Evolutionary conservation across 2,113 vertebrate genomes (phyloP), one percentile per base, ranked within the genome.

Genomic region (Corydoras sp.): DNA sequence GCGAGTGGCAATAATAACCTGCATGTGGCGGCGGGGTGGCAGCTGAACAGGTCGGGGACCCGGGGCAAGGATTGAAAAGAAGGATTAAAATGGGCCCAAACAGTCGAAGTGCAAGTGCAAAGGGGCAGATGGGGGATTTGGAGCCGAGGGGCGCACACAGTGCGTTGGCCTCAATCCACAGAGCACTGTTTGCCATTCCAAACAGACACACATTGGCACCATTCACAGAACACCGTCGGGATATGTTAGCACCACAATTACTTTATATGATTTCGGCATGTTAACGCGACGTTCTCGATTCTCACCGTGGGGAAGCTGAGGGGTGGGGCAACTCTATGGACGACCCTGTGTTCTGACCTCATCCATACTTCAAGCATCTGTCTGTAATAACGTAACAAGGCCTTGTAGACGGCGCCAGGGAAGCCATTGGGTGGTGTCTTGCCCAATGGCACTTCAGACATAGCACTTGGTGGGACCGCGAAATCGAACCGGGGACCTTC

Each of bases 61-160:
- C 54, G 4, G 14, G 54, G 54, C 54, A 65, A 4, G 15, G 32
- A 69, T 24, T 77, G 60, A 75, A 78, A 74, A 56, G 76, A 75
- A 66, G 76, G 79, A 85, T 85, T 86, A 83, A 79, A 31, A 55
- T 55, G 69, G 81, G 77, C 14, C 80, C 77, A 83, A 86, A 86
- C 80, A 84, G 86, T 85, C 71, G 74, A 80, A 85, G 75, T 78
- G 65, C 68, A 81, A 74, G 69, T 65, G 69, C 72, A 77, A 66
- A 73, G 15, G 58, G 56, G 64, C 69, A 74, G 74, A 72, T 74
- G 64, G 72, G 55, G 48, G 66, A 58, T 75, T 74, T 54, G 71
- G 73, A 80, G 61, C 75, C 75, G 76, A 74, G 69, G 65, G 68
- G 79, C 83, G 79, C 24, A 76, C 49, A 68, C 75, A 75, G 73